phyloP scores from a whole-genome alignment of 1,140 invertebrate species.

The Brachionus asplanchnoidis region DNA sequence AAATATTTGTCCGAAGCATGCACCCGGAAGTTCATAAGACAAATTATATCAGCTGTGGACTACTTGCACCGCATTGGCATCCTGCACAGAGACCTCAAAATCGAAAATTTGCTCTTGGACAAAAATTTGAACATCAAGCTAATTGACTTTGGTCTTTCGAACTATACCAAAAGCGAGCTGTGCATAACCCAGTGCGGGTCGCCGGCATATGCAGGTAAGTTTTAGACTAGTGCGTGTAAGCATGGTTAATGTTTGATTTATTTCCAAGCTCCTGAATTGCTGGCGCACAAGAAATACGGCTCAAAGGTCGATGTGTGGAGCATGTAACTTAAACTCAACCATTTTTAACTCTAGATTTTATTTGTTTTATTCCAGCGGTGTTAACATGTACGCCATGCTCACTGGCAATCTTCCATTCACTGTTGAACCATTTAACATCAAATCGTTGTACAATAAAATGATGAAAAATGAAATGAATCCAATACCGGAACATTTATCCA shows the following conservation, averaged over 20 bases:
- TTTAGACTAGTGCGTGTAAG: background rate
- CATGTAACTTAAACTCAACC: conserved; percentile 49
- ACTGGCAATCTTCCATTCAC: conserved; percentile 54
- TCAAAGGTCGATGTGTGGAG: conserved; percentile 55
- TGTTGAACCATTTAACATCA: conserved; percentile 56
- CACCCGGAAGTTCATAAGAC: conserved; percentile 50
- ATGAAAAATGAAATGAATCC: conserved; percentile 53
- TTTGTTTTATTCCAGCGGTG: conserved; percentile 46
- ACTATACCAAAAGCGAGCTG: conserved; percentile 46
- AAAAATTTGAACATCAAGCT: conserved; percentile 53
- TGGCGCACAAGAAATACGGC: conserved; percentile 52
- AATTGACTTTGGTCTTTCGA: conserved; percentile 57
- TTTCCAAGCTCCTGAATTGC: conserved; percentile 50
- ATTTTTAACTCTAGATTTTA: background rate
- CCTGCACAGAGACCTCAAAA: conserved; percentile 54
- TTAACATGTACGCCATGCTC: conserved; percentile 55
- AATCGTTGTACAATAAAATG: conserved; percentile 54
- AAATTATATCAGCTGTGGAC: conserved; percentile 54
- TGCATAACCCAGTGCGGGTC: conserved; percentile 55
- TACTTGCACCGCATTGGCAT: conserved; percentile 53
- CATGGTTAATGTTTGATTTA: background rate
- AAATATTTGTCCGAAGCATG: conserved; percentile 51
- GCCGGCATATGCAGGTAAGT: conserved; percentile 48
- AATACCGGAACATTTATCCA: conserved; percentile 48
- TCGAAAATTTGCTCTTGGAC: conserved; percentile 53